Evolutionary conservation across 1,140 invertebrate species (phyloP).

Genomic region (Polypedilum pembai): DNA sequence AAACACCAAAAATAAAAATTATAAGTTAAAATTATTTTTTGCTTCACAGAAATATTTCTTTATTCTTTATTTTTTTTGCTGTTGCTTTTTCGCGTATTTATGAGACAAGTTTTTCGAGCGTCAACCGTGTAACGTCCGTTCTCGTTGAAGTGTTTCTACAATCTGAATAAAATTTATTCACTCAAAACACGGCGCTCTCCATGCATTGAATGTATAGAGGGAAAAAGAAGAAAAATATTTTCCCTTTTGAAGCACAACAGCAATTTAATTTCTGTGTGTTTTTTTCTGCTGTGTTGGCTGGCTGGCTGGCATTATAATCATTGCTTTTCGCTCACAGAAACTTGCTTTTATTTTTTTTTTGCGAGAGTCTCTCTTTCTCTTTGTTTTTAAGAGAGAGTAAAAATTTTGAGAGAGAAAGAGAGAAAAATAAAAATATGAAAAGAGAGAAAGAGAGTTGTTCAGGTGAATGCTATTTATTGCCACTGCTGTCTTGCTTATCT

Average conservation of each 20-base stretch:
- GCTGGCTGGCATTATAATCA: constrained; percentile 9
- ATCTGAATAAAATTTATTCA: constrained; percentile 21
- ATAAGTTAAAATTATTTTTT: neutral
- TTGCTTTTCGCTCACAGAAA: neutral
- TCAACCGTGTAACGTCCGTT: constrained; percentile 1
- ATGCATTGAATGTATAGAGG: too few relatives aligned
- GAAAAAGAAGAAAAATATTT: neutral
- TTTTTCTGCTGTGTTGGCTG: neutral
- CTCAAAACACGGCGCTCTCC: neutral
- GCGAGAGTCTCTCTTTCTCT: too few relatives aligned
- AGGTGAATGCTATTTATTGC: neutral
- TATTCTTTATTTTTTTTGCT: too few relatives aligned
- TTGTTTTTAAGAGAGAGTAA: neutral
- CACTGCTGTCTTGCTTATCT: neutral
- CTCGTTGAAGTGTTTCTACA: constrained; percentile 21
- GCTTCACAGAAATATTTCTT: neutral
- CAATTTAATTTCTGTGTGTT: neutral
- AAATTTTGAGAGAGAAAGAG: neutral
- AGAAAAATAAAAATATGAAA: neutral
- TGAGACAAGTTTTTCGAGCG: neutral
- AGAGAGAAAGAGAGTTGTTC: neutral
- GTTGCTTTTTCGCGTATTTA: neutral
- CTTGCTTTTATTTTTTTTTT: neutral
- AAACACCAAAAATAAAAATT: neutral
- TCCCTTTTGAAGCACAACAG: constrained; percentile 3